These are phyloP conservation scores for Aegypius monachus DNA, from an alignment of 2,113 vertebrate genomes.

Conservation along the genomic window DNA sequence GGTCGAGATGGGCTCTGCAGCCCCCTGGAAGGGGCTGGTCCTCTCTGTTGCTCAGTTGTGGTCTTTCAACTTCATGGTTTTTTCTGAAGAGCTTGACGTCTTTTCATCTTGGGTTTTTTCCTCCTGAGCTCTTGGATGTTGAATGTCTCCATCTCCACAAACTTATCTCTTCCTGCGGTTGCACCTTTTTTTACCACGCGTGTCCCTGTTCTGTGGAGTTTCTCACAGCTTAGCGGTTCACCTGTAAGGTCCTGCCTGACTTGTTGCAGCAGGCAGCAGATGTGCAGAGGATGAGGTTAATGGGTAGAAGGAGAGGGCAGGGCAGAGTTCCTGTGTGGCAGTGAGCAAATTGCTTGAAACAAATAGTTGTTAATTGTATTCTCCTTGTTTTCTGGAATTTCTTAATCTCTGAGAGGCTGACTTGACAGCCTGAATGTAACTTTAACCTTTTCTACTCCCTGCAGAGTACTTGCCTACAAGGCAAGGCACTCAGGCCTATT, in stretches of 20 bases:
- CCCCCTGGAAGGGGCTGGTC: background rate
- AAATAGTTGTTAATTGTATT: background rate
- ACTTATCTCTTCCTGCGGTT: background rate
- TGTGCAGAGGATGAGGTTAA: background rate
- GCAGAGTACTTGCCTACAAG: background rate
- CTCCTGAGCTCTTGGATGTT: background rate
- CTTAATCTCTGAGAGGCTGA: background rate
- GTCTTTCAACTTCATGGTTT: background rate
- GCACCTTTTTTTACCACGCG: fast-evolving
- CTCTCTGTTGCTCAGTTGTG: background rate
- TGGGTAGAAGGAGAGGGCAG: background rate
- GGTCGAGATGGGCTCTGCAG: background rate
- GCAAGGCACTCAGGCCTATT: background rate
- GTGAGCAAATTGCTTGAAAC: background rate
- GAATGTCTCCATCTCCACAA: background rate
- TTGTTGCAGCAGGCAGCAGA: background rate
- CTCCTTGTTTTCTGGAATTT: background rate
- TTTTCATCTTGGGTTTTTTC: background rate
- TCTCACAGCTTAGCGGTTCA: background rate
- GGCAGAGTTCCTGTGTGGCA: fast-evolving
- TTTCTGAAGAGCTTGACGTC: background rate
- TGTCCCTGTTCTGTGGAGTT: background rate
- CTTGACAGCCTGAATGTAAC: background rate
- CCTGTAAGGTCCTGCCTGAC: background rate
- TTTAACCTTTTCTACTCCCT: background rate